Base-by-base conservation (phyloP, 2,113 vertebrate species). In the Petroica traversi region DNA sequence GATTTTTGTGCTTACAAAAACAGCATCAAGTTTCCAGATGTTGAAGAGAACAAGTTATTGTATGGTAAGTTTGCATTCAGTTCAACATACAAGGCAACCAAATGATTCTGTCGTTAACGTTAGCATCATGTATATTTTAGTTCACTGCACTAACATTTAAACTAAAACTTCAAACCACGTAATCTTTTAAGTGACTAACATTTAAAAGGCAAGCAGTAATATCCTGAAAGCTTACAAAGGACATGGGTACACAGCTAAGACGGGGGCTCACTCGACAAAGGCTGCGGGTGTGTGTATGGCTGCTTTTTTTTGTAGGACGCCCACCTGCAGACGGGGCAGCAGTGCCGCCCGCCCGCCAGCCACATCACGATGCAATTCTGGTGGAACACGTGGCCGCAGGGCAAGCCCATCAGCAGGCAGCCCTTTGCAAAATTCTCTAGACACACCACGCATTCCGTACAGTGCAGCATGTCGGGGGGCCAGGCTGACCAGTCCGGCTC, bases 271-370 rank as follows among this genome's bases (percentile, higher is more conserved):
- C 48, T 92, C 2, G 93, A 92, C 95, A 92, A 86, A 82, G 93
- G 96, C 87, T 96, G 98, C 26, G 94, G 96, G 23, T 94, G 98
- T 79, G 93, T 92, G 94, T 97, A 98, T 95, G 96, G 88, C 93
- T 98, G 98, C 96, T 99, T 99, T 90, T 99, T 99, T 94, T 99
- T 99, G 96, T 99, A 99, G 14, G 99, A 99, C 54, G 98, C 98
- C 99, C 99, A 99, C 92, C 99, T 98, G 78, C 99, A 99, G 75
- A 99, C 99, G 0, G 99, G 99, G 89, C 99, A 99, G 96, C 99
- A 99, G 97, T 99, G 99, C 38, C 98, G 97, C 45, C 99, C 99
- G 0, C 98, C 98, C 1, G 98, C 98, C 94, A 99, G 93, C 99
- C 99, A 99, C 91, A 99, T 98, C 86, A 98, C 98, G 61, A 99